Base-by-base conservation (phyloP, 2,797 vertebrate genomes). In the Sebastes elongatus region DNA sequence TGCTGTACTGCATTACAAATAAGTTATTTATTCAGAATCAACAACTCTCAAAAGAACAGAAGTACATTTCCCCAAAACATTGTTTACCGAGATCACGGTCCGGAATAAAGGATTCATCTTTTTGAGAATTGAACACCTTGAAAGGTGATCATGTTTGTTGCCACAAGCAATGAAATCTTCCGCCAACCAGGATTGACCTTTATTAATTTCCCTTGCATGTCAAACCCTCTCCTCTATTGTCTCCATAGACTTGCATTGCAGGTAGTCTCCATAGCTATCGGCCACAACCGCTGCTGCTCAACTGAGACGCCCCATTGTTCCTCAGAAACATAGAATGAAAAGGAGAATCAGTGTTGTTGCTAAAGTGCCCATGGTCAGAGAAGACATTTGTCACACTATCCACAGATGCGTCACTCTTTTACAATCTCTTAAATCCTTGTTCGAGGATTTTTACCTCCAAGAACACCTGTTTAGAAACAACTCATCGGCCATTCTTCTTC, bases 301-400 rank as follows among this genome's bases (percentile, higher is more conserved):
- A 80, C 53, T 76, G 69, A 90, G 84, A 85, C 77, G 65, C 64
- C 38, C 46, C 83, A 92, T 94, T 94, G 93, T 94, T 65, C 74
- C 59, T 53, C 70, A 73, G 55, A 84, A 84, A 82, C 68, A 66
- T 6, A 74, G 82, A 78, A 84, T 82, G 76, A 85, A 90, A 90
- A 70, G 71, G 28, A 78, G 30, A 22, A 16, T 76, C 57, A 3
- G 13, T 80, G 49, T 82, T 82, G 86, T 81, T 77, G 32, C 84
- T 75, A 84, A 92, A 94, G 68, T 82, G 86, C 93, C 86, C 52
- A 68, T 55, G 73, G 91, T 89, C 68, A 90, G 78, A 87, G 78
- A 73, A 84, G 83, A 85, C 74, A 84, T 94, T 90, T 91, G 92
- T 93, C 74, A 94, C 85, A 71, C 49, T 90, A 93, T 90, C 83